A percentile compares a stretch with the other conserved stretches of the same genome.
These are phyloP conservation scores for Spheniscus humboldti DNA, from an alignment of 2,797 vertebrate genomes.

Conservation along the genomic window DNA sequence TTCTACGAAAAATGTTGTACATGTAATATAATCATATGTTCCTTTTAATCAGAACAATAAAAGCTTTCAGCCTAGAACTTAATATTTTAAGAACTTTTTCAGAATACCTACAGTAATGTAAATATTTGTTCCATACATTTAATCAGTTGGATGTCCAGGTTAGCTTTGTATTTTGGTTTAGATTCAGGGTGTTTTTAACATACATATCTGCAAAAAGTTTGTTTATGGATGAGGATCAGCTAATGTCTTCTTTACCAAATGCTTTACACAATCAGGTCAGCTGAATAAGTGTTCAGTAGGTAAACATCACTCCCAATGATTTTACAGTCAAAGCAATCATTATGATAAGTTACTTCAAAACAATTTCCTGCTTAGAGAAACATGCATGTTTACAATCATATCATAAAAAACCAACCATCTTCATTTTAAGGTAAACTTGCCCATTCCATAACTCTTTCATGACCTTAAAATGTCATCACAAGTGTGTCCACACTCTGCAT, in stretches of 20 bases:
- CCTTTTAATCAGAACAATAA: neutral
- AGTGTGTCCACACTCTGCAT: neutral
- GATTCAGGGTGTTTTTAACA: neutral
- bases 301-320: neutral
- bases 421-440: neutral
- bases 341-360: neutral
- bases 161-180: neutral
- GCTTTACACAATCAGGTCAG: neutral
- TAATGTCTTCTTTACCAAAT: neutral
- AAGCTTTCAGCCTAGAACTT: neutral
- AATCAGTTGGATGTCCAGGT: neutral
- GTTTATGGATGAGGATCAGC: neutral
- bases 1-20: neutral
- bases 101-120: neutral
- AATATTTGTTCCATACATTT: neutral
- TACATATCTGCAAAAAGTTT: neutral
- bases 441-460: neutral
- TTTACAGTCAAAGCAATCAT: neutral
- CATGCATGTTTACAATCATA: neutral
- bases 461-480: neutral
- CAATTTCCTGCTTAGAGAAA: neutral
- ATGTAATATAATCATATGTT: accelerated
- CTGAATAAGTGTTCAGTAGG: neutral
- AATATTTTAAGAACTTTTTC: neutral
- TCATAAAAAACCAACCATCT: neutral